phyloP scores from a whole-genome alignment of 2,113 vertebrate genomes.

The Aleadryas rufinucha region DNA sequence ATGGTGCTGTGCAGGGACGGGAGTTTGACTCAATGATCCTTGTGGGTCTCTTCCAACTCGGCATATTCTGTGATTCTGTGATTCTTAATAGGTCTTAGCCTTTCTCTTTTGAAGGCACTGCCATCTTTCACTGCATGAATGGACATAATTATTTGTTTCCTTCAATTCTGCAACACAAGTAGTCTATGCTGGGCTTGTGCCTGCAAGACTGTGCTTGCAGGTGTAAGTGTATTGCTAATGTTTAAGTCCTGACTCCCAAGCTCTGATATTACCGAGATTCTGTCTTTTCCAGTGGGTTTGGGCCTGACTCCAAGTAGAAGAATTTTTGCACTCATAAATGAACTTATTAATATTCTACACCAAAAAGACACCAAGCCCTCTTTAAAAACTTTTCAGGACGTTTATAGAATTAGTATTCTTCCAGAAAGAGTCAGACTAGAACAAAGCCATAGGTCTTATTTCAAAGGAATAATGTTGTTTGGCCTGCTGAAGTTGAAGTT shows the following conservation, averaged over 20 bases:
- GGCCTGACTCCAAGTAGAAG: background rate
- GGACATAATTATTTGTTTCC: background rate
- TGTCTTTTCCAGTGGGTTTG: background rate
- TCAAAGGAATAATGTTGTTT: background rate
- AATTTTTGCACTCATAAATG: background rate
- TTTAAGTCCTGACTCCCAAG: background rate
- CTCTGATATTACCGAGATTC: background rate
- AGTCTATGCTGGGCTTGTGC: background rate
- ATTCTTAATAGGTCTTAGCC: background rate
- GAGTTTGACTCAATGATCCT: background rate
- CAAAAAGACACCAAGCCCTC: background rate
- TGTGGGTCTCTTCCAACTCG: background rate
- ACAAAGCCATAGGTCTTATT: background rate
- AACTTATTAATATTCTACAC: rapidly evolving
- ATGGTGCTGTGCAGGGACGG: rapidly evolving
- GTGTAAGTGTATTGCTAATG: background rate
- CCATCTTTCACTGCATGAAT: background rate
- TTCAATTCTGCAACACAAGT: background rate
- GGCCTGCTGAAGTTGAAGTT: background rate
- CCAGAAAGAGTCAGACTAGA: background rate
- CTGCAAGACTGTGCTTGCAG: background rate
- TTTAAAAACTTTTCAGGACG: background rate
- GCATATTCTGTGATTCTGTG: background rate
- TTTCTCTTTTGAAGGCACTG: background rate
- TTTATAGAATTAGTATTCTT: background rate